Conservation (phyloP, 2,888 invertebrate species). For the Pantelozetes paolii region DNA sequence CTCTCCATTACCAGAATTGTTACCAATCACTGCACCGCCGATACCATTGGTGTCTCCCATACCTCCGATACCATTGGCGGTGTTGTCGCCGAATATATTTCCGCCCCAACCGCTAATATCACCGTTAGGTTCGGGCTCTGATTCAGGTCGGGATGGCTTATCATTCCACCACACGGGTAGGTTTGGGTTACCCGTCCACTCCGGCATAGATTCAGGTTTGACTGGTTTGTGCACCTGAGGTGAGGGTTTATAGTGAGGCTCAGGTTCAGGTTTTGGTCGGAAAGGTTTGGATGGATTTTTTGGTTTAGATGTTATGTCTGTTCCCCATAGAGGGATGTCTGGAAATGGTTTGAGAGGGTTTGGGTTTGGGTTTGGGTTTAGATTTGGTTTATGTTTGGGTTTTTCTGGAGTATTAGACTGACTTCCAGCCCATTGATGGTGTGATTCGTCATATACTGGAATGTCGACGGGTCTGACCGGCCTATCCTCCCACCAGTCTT, state of each 20-base stretch:
- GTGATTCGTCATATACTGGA: background rate
- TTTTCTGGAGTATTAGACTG: background rate
- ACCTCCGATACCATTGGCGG: background rate
- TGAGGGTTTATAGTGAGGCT: no score
- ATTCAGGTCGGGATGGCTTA: background rate
- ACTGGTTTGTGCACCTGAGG: no score
- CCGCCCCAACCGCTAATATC: background rate
- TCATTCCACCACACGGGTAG: background rate
- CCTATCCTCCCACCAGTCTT: no score
- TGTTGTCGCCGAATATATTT: background rate
- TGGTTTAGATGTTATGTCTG: no score
- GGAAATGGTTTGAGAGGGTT: no score
- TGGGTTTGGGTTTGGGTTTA: no score
- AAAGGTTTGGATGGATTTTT: no score
- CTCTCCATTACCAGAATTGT: background rate
- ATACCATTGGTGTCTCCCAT: background rate
- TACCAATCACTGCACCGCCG: background rate
- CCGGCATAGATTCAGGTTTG: constrained; percentile 50
- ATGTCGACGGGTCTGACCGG: no score
- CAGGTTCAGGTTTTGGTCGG: no score
- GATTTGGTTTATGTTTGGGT: background rate
- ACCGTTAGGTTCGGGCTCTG: background rate
- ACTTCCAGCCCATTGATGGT: background rate
- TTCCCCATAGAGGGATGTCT: no score
- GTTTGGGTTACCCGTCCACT: constrained; percentile 41